Percentiles rank a stretch among this genome's conserved stretches.
phyloP scores from a whole-genome alignment of 2,888 invertebrate species.

The Stegophylla sp. region DNA sequence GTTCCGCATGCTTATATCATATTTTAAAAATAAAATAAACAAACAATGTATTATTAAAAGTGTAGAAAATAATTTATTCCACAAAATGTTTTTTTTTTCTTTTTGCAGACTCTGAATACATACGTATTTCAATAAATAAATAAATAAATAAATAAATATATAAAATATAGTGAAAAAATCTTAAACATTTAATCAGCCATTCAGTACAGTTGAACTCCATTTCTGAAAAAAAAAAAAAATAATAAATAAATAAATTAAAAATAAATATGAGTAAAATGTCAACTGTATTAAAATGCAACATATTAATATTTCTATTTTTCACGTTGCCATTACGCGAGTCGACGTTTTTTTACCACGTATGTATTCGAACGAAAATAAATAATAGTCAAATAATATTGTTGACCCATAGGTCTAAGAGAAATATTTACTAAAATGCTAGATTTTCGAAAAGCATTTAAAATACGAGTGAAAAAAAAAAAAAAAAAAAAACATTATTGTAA shows the following conservation, averaged over 20 bases:
- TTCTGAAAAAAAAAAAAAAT: constrained; percentile 38
- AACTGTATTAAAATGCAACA: neutral
- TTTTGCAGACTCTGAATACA: neutral
- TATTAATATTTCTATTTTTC: neutral
- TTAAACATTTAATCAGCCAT: constrained; percentile 54
- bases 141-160: constrained; percentile 37
- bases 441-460: no score
- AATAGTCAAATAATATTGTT: no score
- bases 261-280: no score
- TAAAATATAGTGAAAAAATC: constrained; percentile 48
- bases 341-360: neutral
- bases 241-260: neutral
- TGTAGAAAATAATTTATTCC: constrained; percentile 15
- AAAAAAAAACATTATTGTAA: no score
- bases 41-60: neutral
- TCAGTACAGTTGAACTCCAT: constrained; percentile 48
- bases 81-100: neutral
- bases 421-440: no score
- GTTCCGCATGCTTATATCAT: no score
- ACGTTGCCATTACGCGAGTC: neutral
- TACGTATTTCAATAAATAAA: constrained; percentile 10
- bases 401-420: no score
- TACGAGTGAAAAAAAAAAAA: no score
- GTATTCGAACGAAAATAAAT: no score
- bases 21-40: neutral